A percentile compares a stretch with the other conserved stretches of the same genome.
Evolutionary conservation across 2,888 invertebrate genomes (phyloP).

Genomic region (Apeira syringaria): DNA sequence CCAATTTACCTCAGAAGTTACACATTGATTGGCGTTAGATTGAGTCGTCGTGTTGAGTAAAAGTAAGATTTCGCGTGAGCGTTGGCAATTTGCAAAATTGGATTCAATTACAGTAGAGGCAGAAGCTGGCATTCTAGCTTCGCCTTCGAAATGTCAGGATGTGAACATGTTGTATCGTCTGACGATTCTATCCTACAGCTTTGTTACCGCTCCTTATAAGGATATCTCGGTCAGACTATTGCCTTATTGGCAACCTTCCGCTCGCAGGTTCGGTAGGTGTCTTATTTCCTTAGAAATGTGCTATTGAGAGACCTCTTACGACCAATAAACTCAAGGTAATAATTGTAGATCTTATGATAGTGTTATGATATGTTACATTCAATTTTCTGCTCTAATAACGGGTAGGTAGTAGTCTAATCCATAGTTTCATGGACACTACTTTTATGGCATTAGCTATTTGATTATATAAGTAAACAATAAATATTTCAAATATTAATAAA

Average conservation of each 20-base stretch:
- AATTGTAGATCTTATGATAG: conserved; percentile 18
- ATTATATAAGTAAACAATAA: too few relatives aligned
- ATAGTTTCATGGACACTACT: too few relatives aligned
- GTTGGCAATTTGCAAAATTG: conserved; percentile 48
- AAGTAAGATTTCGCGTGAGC: conserved; percentile 46
- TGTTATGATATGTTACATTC: conserved; percentile 7
- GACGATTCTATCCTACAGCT: conserved; percentile 42
- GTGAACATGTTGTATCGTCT: conserved; percentile 29
- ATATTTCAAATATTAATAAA: too few relatives aligned
- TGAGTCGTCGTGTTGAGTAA: conserved; percentile 34
- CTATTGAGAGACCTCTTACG: conserved; percentile 6
- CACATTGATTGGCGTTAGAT: conserved; percentile 5
- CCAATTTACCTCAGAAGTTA: conserved; percentile 6
- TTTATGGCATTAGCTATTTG: too few relatives aligned
- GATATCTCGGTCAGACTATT: conserved; percentile 33
- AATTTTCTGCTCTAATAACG: conserved; percentile 6
- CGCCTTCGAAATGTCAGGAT: conserved; percentile 43
- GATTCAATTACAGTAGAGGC: conserved; percentile 35
- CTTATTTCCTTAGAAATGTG: conserved; percentile 16
- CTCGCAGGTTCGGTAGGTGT: conserved; percentile 7
- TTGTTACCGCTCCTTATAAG: conserved; percentile 36
- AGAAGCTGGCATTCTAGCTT: conserved; percentile 23
- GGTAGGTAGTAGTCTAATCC: too few relatives aligned
- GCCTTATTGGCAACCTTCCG: conserved; percentile 15
- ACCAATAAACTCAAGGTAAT: conserved; percentile 15